Percentiles rank a stretch among this genome's conserved stretches.
Evolutionary conservation across 2,113 vertebrate genomes (phyloP).

Genomic region (Cygnus buccinator): DNA sequence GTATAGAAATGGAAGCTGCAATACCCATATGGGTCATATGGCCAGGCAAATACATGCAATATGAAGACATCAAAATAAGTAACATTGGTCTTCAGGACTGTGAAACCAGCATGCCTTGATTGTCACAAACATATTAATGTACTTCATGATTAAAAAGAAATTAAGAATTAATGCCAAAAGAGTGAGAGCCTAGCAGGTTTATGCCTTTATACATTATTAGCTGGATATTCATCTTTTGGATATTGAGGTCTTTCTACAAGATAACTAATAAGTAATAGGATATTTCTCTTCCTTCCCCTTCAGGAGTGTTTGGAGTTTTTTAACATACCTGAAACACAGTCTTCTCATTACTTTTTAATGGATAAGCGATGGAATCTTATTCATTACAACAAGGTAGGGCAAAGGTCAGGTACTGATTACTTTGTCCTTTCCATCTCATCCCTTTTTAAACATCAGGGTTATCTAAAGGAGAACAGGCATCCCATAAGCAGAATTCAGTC

Average conservation of each 20-base stretch:
- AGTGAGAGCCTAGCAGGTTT: neutral
- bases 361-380: slow-evolving; percentile 99
- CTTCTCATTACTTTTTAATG: slow-evolving; percentile 97
- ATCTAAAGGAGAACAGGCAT: neutral
- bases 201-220: neutral
- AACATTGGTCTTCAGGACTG: neutral
- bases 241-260: neutral
- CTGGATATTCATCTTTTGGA: neutral
- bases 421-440: neutral
- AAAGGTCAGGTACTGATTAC: neutral
- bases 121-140: neutral
- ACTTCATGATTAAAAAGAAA: neutral
- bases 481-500: neutral
- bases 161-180: neutral
- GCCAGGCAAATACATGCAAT: neutral
- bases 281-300: slow-evolving; percentile 24
- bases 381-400: slow-evolving; percentile 93
- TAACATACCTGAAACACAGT: slow-evolving; percentile 96
- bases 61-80: neutral
- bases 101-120: neutral
- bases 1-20: neutral
- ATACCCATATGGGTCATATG: neutral
- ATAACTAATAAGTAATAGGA: neutral
- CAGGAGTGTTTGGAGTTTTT: slow-evolving; percentile 99
- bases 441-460: neutral